A percentile compares a stretch with the other conserved stretches of the same genome.
Conservation (phyloP, 2,113 vertebrate genomes). For the Pao palembangensis region DNA sequence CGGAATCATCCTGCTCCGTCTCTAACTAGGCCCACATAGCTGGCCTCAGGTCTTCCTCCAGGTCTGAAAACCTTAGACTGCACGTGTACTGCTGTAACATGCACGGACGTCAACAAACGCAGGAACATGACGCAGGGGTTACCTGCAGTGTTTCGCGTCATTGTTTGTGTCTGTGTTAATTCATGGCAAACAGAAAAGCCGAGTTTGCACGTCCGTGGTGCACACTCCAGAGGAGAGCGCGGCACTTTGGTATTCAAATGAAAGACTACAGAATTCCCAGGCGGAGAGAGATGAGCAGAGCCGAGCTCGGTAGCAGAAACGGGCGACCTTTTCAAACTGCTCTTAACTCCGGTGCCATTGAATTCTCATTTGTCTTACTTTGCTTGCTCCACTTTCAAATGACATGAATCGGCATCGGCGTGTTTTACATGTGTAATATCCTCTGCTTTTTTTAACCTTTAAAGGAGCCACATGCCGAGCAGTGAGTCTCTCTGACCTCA, state of each 20-base stretch:
- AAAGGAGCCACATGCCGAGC: slow-evolving; percentile 3
- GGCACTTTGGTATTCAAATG: slow-evolving; percentile 36
- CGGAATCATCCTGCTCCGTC: no score
- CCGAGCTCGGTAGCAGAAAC: slow-evolving; percentile 19
- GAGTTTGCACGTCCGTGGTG: neutral
- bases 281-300: slow-evolving; percentile 28
- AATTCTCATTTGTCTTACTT: slow-evolving; percentile 60
- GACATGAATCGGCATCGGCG: slow-evolving; percentile 47
- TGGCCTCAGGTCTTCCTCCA: no score
- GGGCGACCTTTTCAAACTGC: slow-evolving; percentile 54
- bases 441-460: no score
- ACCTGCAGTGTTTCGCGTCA: neutral
- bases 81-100: neutral
- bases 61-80: no score
- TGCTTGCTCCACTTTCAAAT: slow-evolving; percentile 48
- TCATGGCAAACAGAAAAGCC: neutral
- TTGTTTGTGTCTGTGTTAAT: slow-evolving; percentile 3
- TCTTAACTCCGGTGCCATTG: slow-evolving; percentile 22
- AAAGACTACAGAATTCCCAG: slow-evolving; percentile 35
- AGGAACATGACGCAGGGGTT: neutral
- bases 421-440: slow-evolving; percentile 16
- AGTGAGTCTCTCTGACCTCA: slow-evolving; percentile 32
- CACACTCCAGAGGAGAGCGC: neutral
- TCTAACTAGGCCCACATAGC: no score
- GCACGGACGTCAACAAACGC: slow-evolving; percentile 16